phyloP scores from a whole-genome alignment of 2,113 vertebrate genomes.

The Syrmaticus mikado region DNA sequence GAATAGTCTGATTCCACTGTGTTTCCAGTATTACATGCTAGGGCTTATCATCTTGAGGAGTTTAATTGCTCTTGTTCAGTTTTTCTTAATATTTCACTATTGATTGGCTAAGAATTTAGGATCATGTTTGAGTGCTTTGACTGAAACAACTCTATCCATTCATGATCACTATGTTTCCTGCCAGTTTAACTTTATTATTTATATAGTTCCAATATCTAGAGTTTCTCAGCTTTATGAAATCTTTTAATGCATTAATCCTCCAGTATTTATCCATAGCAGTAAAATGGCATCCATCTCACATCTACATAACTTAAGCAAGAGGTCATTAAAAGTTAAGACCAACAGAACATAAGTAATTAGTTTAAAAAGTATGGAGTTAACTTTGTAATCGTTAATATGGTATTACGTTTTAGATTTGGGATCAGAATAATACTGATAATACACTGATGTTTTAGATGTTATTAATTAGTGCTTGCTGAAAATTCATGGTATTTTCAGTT shows the following conservation, averaged over 20 bases:
- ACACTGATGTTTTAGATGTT: no score
- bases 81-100: background rate
- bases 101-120: background rate
- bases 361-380: background rate
- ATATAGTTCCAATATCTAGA: background rate
- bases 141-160: background rate
- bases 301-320: background rate
- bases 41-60: fast-evolving
- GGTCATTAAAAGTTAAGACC: background rate
- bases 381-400: no score
- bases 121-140: background rate
- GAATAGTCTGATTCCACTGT: background rate
- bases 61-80: background rate
- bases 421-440: no score
- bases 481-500: background rate
- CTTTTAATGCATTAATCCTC: background rate
- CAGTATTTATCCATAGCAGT: background rate
- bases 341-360: background rate
- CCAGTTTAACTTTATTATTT: background rate
- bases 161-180: background rate
- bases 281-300: background rate
- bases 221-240: background rate
- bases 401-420: no score
- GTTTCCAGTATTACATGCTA: background rate
- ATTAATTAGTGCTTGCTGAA: no score